Evolutionary conservation across 2,888 invertebrate species (phyloP).

Genomic region (Deilephila elpenor): DNA sequence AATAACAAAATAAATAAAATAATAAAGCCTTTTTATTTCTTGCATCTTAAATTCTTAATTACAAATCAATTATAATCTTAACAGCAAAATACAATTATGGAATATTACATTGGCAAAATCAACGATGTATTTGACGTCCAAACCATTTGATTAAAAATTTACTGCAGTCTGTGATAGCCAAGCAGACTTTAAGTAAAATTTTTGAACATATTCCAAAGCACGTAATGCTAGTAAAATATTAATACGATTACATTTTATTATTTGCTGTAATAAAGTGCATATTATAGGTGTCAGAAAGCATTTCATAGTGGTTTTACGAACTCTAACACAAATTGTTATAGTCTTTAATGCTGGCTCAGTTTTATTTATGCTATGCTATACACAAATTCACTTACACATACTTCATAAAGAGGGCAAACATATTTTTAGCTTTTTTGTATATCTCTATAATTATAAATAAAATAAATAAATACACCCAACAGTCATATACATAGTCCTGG

Average conservation of each 20-base stretch:
- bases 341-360: neutral
- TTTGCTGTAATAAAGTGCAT: neutral
- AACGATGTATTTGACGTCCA: neutral
- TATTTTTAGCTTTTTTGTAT: neutral
- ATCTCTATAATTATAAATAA: too few relatives aligned
- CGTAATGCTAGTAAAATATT: slow-evolving; percentile 10
- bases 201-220: slow-evolving; percentile 24
- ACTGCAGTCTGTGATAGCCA: neutral
- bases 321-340: slow-evolving; percentile 17
- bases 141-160: neutral
- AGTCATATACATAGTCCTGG: too few relatives aligned
- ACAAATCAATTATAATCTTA: neutral
- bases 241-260: slow-evolving; percentile 7
- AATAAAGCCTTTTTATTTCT: too few relatives aligned
- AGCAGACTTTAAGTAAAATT: neutral
- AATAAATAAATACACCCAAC: too few relatives aligned
- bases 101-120: neutral
- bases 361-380: neutral
- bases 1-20: too few relatives aligned
- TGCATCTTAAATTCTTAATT: too few relatives aligned
- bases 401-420: neutral
- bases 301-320: slow-evolving; percentile 1
- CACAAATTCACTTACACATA: too few relatives aligned
- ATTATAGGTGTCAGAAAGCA: neutral
- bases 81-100: neutral